A percentile compares a stretch with the other conserved stretches of the same genome.
These are phyloP conservation scores for Benthosema pterotum DNA, from an alignment of 2,797 vertebrate genomes.

Conservation along the genomic window DNA sequence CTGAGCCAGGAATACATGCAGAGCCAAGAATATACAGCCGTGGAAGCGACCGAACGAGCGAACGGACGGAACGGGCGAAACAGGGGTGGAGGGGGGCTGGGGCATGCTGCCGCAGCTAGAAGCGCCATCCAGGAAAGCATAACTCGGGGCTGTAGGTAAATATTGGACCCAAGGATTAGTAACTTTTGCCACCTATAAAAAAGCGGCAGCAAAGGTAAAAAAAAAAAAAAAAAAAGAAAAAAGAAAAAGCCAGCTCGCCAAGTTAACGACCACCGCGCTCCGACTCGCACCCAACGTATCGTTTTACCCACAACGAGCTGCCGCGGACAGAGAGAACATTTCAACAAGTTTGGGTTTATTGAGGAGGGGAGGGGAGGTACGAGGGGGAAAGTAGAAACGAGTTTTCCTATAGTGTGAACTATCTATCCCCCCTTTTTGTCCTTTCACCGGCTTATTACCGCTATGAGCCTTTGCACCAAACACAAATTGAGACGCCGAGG, in stretches of 20 bases:
- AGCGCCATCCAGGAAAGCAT: conserved; percentile 75
- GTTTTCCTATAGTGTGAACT: conserved; percentile 48
- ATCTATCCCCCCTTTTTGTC: conserved; percentile 47
- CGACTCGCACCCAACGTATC: conserved; percentile 63
- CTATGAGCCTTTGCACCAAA: conserved; percentile 24
- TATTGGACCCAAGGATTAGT: conserved; percentile 78
- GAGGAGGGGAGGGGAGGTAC: conserved; percentile 52
- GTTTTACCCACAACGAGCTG: conserved; percentile 60
- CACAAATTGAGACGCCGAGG: conserved; percentile 41
- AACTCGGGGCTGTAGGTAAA: conserved; percentile 73
- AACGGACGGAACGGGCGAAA: no score
- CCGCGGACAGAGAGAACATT: conserved; percentile 68
- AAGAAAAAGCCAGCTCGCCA: conserved; percentile 54
- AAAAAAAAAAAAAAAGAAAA: no score
- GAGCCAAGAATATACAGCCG: conserved; percentile 77
- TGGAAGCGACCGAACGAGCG: conserved; percentile 43
- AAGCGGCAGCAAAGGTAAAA: conserved; percentile 56
- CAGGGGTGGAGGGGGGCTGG: no score
- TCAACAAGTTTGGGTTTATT: conserved; percentile 69
- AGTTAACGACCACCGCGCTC: conserved; percentile 65
- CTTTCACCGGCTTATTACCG: conserved; percentile 30
- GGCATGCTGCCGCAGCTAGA: conserved; percentile 61
- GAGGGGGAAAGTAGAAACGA: conserved; percentile 51
- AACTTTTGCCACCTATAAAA: conserved; percentile 79
- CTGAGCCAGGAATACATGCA: conserved; percentile 79